Evolutionary conservation across 2,113 vertebrate genomes (phyloP).

Genomic region (Orthonyx spaldingii): DNA sequence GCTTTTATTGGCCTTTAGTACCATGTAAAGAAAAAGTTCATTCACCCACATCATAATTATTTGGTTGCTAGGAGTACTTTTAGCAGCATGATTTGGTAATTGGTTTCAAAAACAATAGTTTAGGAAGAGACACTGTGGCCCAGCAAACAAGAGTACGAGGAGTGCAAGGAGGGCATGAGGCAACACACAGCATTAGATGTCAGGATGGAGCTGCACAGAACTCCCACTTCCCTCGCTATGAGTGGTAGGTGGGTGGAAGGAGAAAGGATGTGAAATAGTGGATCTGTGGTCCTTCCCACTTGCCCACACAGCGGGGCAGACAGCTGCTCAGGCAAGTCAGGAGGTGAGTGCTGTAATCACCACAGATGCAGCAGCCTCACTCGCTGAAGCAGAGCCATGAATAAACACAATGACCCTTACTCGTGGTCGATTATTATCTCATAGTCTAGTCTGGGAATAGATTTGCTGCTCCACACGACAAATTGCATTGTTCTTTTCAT

Average conservation of each 20-base stretch:
- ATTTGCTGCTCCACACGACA: not conserved
- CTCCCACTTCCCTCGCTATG: not conserved
- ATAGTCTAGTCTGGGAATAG: not conserved
- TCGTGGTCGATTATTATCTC: not conserved
- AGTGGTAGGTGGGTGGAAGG: not conserved
- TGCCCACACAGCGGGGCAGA: not conserved
- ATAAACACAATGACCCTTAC: not conserved
- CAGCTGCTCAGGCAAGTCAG: not conserved
- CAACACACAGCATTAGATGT: not conserved
- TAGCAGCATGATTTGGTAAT: not conserved
- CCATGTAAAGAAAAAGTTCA: not conserved
- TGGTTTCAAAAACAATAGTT: not conserved
- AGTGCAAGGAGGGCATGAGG: not conserved
- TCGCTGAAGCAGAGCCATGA: not conserved
- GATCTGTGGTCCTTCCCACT: not conserved
- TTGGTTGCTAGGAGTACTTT: slow-evolving; percentile 23
- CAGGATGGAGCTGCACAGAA: not conserved
- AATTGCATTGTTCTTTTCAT: not conserved
- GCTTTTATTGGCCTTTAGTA: not conserved
- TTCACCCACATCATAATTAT: slow-evolving; percentile 5
- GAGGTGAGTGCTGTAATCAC: not conserved
- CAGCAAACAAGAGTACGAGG: not conserved
- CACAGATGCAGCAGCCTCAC: not conserved
- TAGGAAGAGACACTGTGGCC: not conserved
- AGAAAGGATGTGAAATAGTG: not conserved